phyloP scores from a whole-genome alignment of 2,113 vertebrate species.

The Ibidorhyncha struthersii region DNA sequence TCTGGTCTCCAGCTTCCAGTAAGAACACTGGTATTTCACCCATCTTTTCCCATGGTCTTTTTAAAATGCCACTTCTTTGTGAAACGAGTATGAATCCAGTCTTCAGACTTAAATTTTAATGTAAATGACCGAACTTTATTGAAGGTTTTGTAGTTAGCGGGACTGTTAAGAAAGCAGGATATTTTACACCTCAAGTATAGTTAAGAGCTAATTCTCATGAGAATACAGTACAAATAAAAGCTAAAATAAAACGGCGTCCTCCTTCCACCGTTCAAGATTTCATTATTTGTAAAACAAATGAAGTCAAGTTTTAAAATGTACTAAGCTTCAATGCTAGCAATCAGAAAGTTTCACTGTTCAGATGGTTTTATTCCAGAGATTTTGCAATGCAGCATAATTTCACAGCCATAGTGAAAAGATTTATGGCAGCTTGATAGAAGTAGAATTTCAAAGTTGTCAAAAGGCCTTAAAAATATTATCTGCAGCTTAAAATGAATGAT shows the following conservation, averaged over 20 bases:
- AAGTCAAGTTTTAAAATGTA: conserved; percentile 54
- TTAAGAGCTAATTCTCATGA: conserved; percentile 69
- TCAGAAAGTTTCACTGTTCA: conserved; percentile 19
- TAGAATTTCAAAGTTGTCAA: conserved; percentile 14
- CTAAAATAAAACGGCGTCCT: conserved; percentile 54
- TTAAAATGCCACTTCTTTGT: background rate
- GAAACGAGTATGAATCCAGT: background rate
- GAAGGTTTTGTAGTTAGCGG: conserved; percentile 70
- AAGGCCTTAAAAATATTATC: conserved; percentile 34
- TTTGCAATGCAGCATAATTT: conserved; percentile 41
- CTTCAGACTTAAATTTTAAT: background rate
- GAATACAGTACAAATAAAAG: conserved; percentile 69
- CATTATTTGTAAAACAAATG: conserved; percentile 65
- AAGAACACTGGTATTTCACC: accelerated
- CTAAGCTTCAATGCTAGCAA: conserved; percentile 50
- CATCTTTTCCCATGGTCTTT: background rate
- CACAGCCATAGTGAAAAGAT: conserved; percentile 37
- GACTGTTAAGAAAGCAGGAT: conserved; percentile 76
- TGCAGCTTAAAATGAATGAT: conserved; percentile 25
- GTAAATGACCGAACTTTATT: conserved; percentile 74
- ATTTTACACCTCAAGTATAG: conserved; percentile 79
- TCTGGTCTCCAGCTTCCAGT: background rate
- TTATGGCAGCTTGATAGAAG: conserved; percentile 30
- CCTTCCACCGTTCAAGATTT: conserved; percentile 16
- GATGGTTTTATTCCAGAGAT: conserved; percentile 40